A percentile compares a stretch with the other conserved stretches of the same genome.
These are phyloP conservation scores for Recurvirostra avosetta DNA, from an alignment of 2,113 vertebrate genomes.

Conservation along the genomic window DNA sequence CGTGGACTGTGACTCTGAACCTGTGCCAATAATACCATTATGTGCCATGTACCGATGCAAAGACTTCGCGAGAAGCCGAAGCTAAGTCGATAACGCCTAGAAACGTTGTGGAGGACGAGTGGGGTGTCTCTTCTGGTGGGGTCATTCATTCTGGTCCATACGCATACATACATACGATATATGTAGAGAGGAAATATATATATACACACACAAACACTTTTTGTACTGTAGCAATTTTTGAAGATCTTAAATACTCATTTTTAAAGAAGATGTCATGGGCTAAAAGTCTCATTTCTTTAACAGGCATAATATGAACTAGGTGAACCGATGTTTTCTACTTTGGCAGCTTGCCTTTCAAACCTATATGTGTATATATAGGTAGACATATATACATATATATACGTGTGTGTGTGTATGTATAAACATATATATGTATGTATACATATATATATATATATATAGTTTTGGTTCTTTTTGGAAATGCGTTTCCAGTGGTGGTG, in stretches of 20 bases:
- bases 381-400: constrained; percentile 42
- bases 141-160: constrained; percentile 71
- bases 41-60: constrained; percentile 92
- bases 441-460: constrained; percentile 9
- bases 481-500: background rate
- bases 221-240: constrained; percentile 83
- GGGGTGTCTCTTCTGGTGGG: constrained; percentile 66
- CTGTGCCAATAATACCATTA: constrained; percentile 99
- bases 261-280: constrained; percentile 70
- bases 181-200: constrained; percentile 47
- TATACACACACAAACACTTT: constrained; percentile 66
- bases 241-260: constrained; percentile 76
- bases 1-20: constrained; percentile 86
- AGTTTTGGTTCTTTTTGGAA: constrained; percentile 42
- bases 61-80: constrained; percentile 53
- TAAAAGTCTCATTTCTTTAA: constrained; percentile 68
- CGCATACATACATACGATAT: constrained; percentile 62
- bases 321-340: constrained; percentile 72
- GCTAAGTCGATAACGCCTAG: constrained; percentile 2
- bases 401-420: constrained; percentile 46
- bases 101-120: constrained; percentile 28
- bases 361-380: constrained; percentile 11
- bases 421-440: constrained; percentile 41
- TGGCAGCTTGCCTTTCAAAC: constrained; percentile 56
- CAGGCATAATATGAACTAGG: constrained; percentile 55